phyloP scores from a whole-genome alignment of 2,113 vertebrate genomes.

The Chaetura pelagica region DNA sequence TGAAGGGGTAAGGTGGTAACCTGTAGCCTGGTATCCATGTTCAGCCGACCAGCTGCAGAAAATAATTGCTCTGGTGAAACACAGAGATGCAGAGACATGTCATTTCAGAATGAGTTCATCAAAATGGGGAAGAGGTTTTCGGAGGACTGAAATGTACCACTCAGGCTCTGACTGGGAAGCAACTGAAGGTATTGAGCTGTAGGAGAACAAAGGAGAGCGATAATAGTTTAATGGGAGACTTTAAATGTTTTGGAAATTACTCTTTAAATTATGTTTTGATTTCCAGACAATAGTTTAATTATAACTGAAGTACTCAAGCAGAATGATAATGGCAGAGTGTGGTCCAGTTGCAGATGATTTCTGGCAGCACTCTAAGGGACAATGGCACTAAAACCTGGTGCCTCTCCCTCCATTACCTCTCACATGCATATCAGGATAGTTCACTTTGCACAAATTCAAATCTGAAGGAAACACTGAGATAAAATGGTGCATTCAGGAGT shows the following conservation, averaged over 20 bases:
- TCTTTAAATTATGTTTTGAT: conserved; percentile 13
- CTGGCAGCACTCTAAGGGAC: neutral
- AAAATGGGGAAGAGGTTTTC: neutral
- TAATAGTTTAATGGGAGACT: neutral
- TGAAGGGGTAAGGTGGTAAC: neutral
- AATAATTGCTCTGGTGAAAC: neutral
- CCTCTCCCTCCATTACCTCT: neutral
- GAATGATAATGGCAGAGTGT: neutral
- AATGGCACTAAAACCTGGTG: neutral
- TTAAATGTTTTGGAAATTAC: neutral
- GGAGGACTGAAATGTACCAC: neutral
- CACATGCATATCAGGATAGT: neutral
- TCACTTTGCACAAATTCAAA: neutral
- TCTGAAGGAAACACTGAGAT: neutral
- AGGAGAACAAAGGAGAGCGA: neutral
- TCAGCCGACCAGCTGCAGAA: neutral
- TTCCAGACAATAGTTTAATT: neutral
- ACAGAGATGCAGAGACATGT: neutral
- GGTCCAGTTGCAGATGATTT: neutral
- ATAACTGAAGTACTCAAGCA: neutral
- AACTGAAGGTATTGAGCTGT: neutral
- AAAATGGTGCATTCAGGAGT: neutral
- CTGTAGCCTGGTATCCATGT: neutral
- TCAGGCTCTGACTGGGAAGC: neutral
- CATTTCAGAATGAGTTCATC: neutral